Base-by-base conservation (phyloP, 2,888 invertebrate genomes). In the Ommatoiulus sabulosus region DNA sequence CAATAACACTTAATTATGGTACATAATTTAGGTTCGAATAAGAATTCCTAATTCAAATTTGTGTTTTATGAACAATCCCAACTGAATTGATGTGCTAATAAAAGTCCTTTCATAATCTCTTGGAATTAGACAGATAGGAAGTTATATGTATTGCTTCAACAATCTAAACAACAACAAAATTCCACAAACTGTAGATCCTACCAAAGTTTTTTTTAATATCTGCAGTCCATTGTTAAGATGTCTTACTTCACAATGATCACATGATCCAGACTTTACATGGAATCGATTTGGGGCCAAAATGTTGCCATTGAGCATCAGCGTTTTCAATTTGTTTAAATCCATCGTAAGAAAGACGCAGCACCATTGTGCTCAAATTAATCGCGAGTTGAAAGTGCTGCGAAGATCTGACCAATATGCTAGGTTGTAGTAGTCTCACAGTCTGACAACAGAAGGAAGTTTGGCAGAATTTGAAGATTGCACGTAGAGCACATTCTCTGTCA, bases 261-360 rank as follows among this genome's bases (percentile, higher is more conserved):
- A n/a, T n/a, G n/a, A n/a, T n/a, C n/a, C n/a, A n/a, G n/a, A n/a
- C n/a, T n/a, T n/a, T n/a, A n/a, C 46, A 46, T 12, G 7, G n/a
- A 72, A 72, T 72, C n/a, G 72, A 72, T 24, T 72, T 72, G 20
- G 72, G 72, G 72, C 72, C 72, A 72, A 72, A 6, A 72, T 24
- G 24, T 20, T 63, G n/a, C 8, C n/a, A 63, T n/a, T 63, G n/a
- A 15, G 20, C 20, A 20, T 63, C 20, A 20, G 20, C 15, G 57
- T 57, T 57, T 7, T 46, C 6, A 46, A 12, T n/a, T n/a, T n/a
- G 46, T 46, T 46, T 57, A 15, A 63, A 63, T 63, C 20, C 63
- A 63, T 63, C n/a, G 20, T 20, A 20, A n/a, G 72, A 20, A 12
- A n/a, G 72, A 72, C 24, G 20, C 8, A 24, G 24, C 24, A 20